Evolutionary conservation across 2,888 invertebrate species (phyloP).

Genomic region (Drosophila histrio): DNA sequence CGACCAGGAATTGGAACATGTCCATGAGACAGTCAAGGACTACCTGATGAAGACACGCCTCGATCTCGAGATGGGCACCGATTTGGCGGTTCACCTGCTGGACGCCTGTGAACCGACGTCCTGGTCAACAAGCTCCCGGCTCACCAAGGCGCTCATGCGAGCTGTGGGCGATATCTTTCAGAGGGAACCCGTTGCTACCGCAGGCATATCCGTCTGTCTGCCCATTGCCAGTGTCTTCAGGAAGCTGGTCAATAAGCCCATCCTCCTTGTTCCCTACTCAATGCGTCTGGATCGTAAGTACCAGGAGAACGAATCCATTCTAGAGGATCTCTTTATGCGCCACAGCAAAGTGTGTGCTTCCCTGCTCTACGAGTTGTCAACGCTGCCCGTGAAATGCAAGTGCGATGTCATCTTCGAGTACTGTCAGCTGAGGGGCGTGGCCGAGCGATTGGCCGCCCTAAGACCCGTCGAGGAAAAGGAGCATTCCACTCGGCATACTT

Average conservation of each 20-base stretch:
- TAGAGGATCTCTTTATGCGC: background rate
- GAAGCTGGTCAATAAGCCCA: conserved; percentile 30
- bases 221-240: conserved; percentile 52
- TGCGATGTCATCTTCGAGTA: conserved; percentile 36
- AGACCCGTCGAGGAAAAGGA: accelerated
- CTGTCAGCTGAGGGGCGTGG: conserved; percentile 31
- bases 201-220: conserved; percentile 13
- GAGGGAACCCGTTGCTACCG: conserved; percentile 8
- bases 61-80: conserved; percentile 17
- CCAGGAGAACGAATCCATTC: conserved; percentile 41
- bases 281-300: conserved; percentile 31
- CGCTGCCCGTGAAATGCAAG: conserved; percentile 36
- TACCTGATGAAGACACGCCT: background rate
- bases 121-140: conserved; percentile 18
- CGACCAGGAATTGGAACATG: conserved; percentile 27
- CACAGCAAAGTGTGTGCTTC: conserved; percentile 37
- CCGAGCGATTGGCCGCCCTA: conserved; percentile 12
- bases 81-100: conserved; percentile 3
- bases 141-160: background rate
- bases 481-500: too few relatives aligned
- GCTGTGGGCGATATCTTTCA: conserved; percentile 20
- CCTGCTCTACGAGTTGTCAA: conserved; percentile 34
- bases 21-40: conserved; percentile 12
- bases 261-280: conserved; percentile 43
- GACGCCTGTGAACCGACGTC: conserved; percentile 25